Conservation (phyloP, 92 coral and sea anemone genomes). For the Bergia sp. region DNA sequence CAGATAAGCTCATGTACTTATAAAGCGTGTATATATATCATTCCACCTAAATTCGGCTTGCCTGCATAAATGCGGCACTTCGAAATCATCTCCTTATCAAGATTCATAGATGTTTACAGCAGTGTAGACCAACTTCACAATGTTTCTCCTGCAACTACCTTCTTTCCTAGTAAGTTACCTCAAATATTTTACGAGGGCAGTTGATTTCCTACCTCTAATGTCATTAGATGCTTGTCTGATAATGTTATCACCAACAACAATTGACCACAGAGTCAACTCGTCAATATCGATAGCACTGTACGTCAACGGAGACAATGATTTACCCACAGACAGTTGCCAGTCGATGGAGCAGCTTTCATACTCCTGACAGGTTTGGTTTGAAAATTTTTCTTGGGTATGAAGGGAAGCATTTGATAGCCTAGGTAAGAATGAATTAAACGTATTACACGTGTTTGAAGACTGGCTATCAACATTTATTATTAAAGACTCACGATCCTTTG, state of each 20-base stretch:
- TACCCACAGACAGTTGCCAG: constrained; percentile 20
- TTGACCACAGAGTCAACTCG: constrained; percentile 35
- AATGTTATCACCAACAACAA: not conserved
- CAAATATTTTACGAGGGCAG: too few relatives aligned
- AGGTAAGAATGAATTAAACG: not conserved
- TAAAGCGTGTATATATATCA: too few relatives aligned
- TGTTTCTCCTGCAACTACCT: not conserved
- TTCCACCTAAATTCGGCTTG: too few relatives aligned
- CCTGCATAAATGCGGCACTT: too few relatives aligned
- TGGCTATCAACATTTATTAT: too few relatives aligned
- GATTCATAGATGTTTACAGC: too few relatives aligned
- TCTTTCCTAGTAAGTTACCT: not conserved
- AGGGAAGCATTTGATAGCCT: constrained; percentile 10
- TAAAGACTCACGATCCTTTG: too few relatives aligned
- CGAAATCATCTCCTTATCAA: too few relatives aligned
- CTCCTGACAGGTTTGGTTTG: constrained; percentile 24
- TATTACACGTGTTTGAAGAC: not conserved
- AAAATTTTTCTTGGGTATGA: not conserved
- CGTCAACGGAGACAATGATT: constrained; percentile 6
- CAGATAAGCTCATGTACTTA: too few relatives aligned
- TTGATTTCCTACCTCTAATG: constrained; percentile 10
- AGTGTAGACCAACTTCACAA: not conserved
- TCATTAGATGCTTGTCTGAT: constrained; percentile 15
- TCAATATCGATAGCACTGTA: constrained; percentile 17
- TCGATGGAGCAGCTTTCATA: constrained; percentile 15